Evolutionary conservation across 2,113 vertebrate species (phyloP), one percentile per base, ranked within the genome.

Genomic region (Syngnathoides biaculeatus): DNA sequence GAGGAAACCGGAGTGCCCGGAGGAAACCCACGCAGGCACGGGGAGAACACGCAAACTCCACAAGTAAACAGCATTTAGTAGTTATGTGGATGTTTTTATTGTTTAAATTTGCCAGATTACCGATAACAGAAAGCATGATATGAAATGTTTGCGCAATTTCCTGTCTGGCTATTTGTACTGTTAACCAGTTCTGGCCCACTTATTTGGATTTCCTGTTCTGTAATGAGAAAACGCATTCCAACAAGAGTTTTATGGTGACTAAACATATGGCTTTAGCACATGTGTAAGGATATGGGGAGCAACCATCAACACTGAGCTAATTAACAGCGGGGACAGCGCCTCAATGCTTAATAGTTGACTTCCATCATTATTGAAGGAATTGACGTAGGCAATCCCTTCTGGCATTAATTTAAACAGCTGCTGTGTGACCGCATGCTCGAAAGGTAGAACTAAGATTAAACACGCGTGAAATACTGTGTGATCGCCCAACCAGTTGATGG

Each of bases 301-400:
- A 42, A 20, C 59, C 58, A 57, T 74, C 70, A 76, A 61, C 73
- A 67, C 57, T 69, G 53, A 77, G 77, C 75, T 69, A 68, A 80
- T 84, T 64, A 80, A 72, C 52, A 59, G 0, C 6, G 13, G 69
- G 22, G 42, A 56, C 66, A 70, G 53, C 53, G 30, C 64, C 40
- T 27, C 53, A 24, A 26, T 75, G 64, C 64, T 67, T 27, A 2
- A 52, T 38, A 22, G 56, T 42, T 58, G 71, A 71, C 55, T 61
- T 42, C 43, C 57, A 69, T 79, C 74, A 61, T 75, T 75, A 72
- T 55, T 79, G 68, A 79, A 75, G n/a, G 62, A 74, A 68, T 57
- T 58, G 68, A 76, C n/a, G 50, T 64, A 59, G 56, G 63, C 74
- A 82, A 85, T 82, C 72, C 73, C 69, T 48, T n/a, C 59, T 0